These are phyloP conservation scores for Alauda arvensis DNA, from an alignment of 2,797 vertebrate genomes.

Conservation along the genomic window DNA sequence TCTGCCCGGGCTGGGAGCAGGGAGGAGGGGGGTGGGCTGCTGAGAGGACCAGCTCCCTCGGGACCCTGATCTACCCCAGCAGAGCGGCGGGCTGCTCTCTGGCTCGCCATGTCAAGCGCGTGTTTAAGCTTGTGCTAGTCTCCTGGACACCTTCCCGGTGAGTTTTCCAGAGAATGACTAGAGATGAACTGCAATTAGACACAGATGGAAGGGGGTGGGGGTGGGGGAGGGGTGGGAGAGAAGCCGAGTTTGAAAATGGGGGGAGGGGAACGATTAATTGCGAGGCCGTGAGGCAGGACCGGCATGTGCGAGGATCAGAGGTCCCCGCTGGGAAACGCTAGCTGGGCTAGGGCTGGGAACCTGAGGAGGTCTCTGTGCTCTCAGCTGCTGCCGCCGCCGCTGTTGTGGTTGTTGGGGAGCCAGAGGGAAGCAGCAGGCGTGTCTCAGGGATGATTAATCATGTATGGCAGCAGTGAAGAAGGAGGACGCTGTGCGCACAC, in stretches of 20 bases:
- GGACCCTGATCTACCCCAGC: background rate
- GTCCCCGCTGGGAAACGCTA: constrained; percentile 25
- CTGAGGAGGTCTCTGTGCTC: constrained; percentile 50
- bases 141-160: constrained; percentile 31
- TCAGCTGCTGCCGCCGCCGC: background rate
- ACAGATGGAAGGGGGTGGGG: constrained; percentile 32
- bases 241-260: constrained; percentile 21
- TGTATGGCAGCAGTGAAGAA: constrained; percentile 55
- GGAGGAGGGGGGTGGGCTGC: background rate
- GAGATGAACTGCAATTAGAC: constrained; percentile 61
- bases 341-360: constrained; percentile 23
- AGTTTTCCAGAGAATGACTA: constrained; percentile 50
- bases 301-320: background rate
- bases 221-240: constrained; percentile 31
- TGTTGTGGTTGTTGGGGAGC: constrained; percentile 43
- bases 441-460: constrained; percentile 66
- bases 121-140: constrained; percentile 45
- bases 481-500: constrained; percentile 8
- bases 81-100: background rate
- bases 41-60: background rate
- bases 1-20: background rate
- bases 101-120: background rate
- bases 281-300: background rate
- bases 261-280: constrained; percentile 43
- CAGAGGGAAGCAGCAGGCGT: constrained; percentile 59